Percentiles rank a stretch among this genome's conserved stretches.
Conservation (phyloP, 1,140 invertebrate species). For the Mizuhopecten yessoensis region DNA sequence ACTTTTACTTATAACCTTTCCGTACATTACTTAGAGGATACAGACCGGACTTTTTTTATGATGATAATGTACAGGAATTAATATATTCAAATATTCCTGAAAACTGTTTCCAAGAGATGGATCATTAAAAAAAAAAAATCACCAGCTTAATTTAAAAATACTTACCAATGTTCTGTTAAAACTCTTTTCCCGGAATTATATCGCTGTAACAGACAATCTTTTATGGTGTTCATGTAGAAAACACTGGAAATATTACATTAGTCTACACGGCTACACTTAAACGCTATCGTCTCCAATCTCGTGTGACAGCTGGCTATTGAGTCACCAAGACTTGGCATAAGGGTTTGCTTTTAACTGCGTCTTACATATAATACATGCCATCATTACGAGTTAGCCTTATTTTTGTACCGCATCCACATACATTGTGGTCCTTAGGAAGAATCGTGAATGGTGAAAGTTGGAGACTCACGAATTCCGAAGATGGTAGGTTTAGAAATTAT, state of each 20-base stretch:
- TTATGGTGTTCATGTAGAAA: neutral
- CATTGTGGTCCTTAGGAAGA: neutral
- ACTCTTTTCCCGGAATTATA: neutral
- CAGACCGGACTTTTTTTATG: too few relatives aligned
- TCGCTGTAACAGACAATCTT: neutral
- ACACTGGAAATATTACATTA: neutral
- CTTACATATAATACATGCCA: neutral
- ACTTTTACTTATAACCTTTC: too few relatives aligned
- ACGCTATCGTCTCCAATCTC: neutral
- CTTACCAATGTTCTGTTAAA: slow-evolving; percentile 9
- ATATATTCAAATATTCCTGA: too few relatives aligned
- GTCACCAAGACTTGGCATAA: neutral
- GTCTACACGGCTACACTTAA: neutral
- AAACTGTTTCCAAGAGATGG: too few relatives aligned
- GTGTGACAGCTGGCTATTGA: neutral
- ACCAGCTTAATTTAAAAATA: neutral
- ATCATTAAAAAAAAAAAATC: too few relatives aligned
- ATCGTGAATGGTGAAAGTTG: neutral
- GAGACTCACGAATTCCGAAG: neutral
- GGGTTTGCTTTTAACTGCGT: neutral
- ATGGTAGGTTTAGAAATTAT: neutral
- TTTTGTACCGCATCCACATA: neutral
- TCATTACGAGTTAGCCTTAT: neutral
- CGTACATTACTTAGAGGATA: too few relatives aligned
- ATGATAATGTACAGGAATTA: too few relatives aligned